Evolutionary conservation across 2,797 vertebrate species (phyloP).

Genomic region (Morelia viridis): DNA sequence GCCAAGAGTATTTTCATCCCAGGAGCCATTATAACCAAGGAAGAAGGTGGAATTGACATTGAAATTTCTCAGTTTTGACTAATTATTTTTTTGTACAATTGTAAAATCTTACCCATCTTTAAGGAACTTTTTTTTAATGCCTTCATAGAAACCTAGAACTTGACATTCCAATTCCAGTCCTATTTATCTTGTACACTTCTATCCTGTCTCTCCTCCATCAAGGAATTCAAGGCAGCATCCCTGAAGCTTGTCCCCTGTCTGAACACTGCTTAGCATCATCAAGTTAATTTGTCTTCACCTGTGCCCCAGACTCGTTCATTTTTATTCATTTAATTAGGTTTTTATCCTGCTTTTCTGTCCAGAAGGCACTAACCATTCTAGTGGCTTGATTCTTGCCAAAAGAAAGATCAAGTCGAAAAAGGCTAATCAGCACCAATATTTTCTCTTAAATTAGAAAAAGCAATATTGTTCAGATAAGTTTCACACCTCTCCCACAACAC

Average conservation of each 20-base stretch:
- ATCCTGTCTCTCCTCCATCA: neutral
- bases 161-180: neutral
- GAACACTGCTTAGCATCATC: neutral
- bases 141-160: neutral
- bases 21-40: neutral
- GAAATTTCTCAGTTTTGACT: neutral
- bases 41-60: neutral
- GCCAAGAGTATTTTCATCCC: neutral
- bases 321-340: neutral
- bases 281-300: neutral
- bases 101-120: neutral
- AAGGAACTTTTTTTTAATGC: neutral
- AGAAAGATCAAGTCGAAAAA: neutral
- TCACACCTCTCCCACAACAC: neutral
- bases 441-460: neutral
- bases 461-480: neutral
- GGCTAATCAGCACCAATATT: neutral
- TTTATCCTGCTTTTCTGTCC: neutral
- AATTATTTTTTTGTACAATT: neutral
- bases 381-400: neutral
- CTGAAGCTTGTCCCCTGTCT: neutral
- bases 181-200: neutral
- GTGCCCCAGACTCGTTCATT: neutral
- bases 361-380: neutral
- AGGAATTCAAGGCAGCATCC: neutral